Evolutionary conservation across 2,797 vertebrate species (phyloP), one percentile per base, ranked within the genome.

Genomic region (Acanthis flammea): DNA sequence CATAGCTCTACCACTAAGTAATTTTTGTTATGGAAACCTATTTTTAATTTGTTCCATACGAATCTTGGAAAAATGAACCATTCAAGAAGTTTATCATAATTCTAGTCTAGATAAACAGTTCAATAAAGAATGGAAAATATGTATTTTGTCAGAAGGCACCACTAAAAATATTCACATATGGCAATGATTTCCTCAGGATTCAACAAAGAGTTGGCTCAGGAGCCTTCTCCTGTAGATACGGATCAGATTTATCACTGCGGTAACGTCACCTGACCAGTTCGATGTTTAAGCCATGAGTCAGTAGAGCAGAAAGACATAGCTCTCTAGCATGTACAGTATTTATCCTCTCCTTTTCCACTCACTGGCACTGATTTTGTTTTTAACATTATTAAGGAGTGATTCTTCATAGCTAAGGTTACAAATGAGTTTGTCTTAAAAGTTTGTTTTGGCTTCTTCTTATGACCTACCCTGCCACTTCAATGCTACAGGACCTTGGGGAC

Each of bases 111-210:
- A 95, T 95, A 96, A 97, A 97, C 94, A 97, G 78, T 45, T 94
- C 93, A 93, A 90, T 90, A 93, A 96, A 94, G 93, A 96, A 96
- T 94, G 94, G 95, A 96, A 97, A 96, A 90, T 96, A 96, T 86
- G 86, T 77, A 94, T 94, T 94, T 88, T 94, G 67, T 72, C 86
- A 92, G 77, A 94, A 96, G 82, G 66, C 89, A 90, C 70, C 65
- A 79, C 58, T 73, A 85, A 92, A 96, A 93, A 92, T 96, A 72
- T 82, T 97, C 95, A 92, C 97, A 97, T 96, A 86, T 97, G 96
- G 96, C 70, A 97, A 95, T 94, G 71, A 97, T 97, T 97, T 97
- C 90, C 96, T 94, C 63, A 85, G 65, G 65, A 91, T 91, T 94
- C 87, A 95, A 94, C 86, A 94, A 93, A 95, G 53, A 54, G 53